These are phyloP conservation scores for Aphidoletes aphidimyza DNA, from an alignment of 2,888 invertebrate species.

Conservation along the genomic window DNA sequence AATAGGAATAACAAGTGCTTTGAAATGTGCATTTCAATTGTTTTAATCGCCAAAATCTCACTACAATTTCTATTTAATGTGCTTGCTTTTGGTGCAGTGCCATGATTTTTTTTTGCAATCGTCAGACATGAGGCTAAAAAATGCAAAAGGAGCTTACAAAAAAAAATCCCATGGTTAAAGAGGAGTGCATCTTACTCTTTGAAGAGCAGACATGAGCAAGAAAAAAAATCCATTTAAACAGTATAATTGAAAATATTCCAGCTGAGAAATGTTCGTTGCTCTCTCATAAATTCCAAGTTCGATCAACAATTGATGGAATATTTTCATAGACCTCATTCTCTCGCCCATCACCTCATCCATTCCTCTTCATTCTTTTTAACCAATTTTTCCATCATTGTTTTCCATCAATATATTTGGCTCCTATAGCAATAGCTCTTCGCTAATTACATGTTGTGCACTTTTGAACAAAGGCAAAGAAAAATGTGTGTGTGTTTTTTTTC, in stretches of 20 bases:
- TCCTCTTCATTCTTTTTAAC: background rate
- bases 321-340: too few relatives aligned
- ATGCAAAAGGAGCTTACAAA: too few relatives aligned
- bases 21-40: too few relatives aligned
- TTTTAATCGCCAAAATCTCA: too few relatives aligned
- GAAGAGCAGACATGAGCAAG: background rate
- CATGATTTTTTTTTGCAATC: background rate
- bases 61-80: background rate
- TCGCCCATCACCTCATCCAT: too few relatives aligned
- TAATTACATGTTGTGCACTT: conserved; percentile 31
- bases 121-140: too few relatives aligned
- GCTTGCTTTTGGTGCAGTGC: background rate
- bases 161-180: too few relatives aligned
- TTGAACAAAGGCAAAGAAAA: background rate
- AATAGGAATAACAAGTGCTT: too few relatives aligned
- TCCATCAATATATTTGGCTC: background rate
- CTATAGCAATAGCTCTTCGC: background rate
- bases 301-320: conserved; percentile 2
- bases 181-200: too few relatives aligned
- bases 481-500: background rate
- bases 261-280: too few relatives aligned
- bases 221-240: background rate
- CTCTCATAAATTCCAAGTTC: too few relatives aligned
- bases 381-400: background rate
- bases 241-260: background rate